phyloP scores from a whole-genome alignment of 2,113 vertebrate species.

The Notothenia rossii region DNA sequence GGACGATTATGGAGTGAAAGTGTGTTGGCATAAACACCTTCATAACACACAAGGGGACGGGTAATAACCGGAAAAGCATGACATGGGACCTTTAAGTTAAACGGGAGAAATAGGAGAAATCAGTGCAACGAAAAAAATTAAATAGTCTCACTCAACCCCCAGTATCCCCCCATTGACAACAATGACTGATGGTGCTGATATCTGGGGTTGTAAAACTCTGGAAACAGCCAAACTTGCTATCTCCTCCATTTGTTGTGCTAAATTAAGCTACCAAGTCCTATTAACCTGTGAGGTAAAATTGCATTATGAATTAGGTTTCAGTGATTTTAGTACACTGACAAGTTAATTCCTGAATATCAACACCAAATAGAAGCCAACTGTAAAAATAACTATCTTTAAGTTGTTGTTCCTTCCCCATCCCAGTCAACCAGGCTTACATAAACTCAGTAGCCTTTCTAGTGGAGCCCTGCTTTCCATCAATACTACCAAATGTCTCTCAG shows the following conservation, averaged over 20 bases:
- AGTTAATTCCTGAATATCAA: neutral
- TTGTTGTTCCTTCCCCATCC: neutral
- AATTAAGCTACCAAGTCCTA: neutral
- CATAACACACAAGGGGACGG: too few relatives aligned
- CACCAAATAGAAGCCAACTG: neutral
- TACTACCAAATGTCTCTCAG: slow-evolving; percentile 7
- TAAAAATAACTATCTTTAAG: neutral
- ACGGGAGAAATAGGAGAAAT: too few relatives aligned
- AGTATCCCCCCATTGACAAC: neutral
- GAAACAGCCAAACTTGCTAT: neutral
- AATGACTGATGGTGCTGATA: neutral
- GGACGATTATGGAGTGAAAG: too few relatives aligned
- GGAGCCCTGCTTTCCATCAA: slow-evolving; percentile 2
- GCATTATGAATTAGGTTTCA: neutral
- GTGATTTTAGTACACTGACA: neutral
- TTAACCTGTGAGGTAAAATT: neutral
- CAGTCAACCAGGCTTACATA: neutral
- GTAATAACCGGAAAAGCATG: too few relatives aligned
- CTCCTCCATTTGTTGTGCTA: neutral
- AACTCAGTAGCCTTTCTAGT: neutral
- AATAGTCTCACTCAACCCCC: neutral
- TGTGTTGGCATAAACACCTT: too few relatives aligned
- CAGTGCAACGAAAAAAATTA: neutral
- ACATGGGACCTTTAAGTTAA: too few relatives aligned
- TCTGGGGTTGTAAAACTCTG: neutral